Conservation (phyloP, 2,888 invertebrate species). For the Branchellion lobata region DNA sequence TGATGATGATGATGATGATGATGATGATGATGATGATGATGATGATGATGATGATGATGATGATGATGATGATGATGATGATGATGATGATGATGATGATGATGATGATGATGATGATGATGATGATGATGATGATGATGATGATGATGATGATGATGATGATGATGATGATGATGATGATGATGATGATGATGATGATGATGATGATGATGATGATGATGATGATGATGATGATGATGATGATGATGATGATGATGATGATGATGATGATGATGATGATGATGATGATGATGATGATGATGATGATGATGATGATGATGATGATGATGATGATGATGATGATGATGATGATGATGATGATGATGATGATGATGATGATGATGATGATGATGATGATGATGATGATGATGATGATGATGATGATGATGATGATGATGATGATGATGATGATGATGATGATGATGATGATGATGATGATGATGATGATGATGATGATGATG, state of each 20-base stretch:
- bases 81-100: neutral
- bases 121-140: conserved; percentile 2
- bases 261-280: conserved; percentile 4
- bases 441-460: conserved; percentile 14
- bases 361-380: conserved; percentile 2
- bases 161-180: conserved; percentile 17
- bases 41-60: neutral
- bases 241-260: conserved; percentile 7
- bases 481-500: conserved; percentile 7
- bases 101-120: conserved; percentile 10
- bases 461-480: neutral
- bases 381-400: neutral
- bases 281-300: neutral
- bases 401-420: conserved; percentile 17
- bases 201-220: conserved; percentile 14
- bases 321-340: neutral
- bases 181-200: neutral
- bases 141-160: neutral
- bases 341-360: conserved; percentile 10
- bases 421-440: neutral
- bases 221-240: neutral
- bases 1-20: conserved; percentile 7
- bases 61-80: conserved; percentile 11
- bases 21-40: conserved; percentile 4
- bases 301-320: conserved; percentile 11